phyloP scores from a whole-genome alignment of 1,140 invertebrate species.

The Brachionus asplanchnoidis region DNA sequence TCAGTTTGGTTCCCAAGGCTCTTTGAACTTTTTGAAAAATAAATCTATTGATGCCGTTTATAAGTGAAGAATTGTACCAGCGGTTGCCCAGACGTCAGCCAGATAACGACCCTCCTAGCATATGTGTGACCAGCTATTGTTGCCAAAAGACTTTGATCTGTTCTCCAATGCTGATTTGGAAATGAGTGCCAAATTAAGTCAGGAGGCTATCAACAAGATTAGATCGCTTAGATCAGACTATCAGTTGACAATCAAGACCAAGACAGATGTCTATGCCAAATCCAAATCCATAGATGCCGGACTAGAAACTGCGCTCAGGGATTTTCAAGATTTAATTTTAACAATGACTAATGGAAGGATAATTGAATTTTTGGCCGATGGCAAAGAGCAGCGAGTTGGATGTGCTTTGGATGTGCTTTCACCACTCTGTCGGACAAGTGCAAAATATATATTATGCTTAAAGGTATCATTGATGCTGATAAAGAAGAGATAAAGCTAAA shows the following conservation, averaged over 20 bases:
- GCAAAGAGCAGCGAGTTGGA: background rate
- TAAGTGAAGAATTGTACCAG: constrained; percentile 94
- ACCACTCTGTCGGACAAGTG: constrained; percentile 39
- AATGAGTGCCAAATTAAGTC: constrained; percentile 73
- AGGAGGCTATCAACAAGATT: constrained; percentile 77
- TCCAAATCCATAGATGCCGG: background rate
- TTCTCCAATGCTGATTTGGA: constrained; percentile 71
- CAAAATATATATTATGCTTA: constrained; percentile 42
- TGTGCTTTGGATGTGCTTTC: constrained; percentile 38
- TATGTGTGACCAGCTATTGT: constrained; percentile 80
- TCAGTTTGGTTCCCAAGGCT: background rate
- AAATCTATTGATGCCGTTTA: constrained; percentile 95
- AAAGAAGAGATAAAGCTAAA: constrained; percentile 78
- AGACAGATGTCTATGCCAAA: constrained; percentile 21
- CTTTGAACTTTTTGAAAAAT: constrained; percentile 55
- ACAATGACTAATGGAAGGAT: constrained; percentile 40
- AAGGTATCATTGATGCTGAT: constrained; percentile 78
- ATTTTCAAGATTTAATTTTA: constrained; percentile 32
- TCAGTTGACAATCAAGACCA: constrained; percentile 56
- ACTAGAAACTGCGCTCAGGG: background rate
- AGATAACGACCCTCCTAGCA: constrained; percentile 63
- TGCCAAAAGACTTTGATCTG: constrained; percentile 59
- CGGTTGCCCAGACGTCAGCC: constrained; percentile 64
- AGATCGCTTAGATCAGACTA: constrained; percentile 82
- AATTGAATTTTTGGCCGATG: background rate